These are phyloP conservation scores for Macaca fascicularis DNA, from an alignment of 2,113 vertebrate species.

Conservation along the genomic window T2T-MFA8v1.1 NC_088380.1:150522501-150523000, in stretches of 20 bases:
- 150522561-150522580: conserved; percentile 62
- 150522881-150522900: background rate
- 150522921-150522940: background rate
- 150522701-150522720: conserved; percentile 24
- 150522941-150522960: background rate
- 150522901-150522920: background rate
- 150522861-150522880: background rate
- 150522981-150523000: background rate
- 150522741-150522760: conserved; percentile 25
- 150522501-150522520: conserved; percentile 59
- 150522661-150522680: conserved; percentile 51
- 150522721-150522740: conserved; percentile 19
- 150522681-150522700: conserved; percentile 30
- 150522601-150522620: conserved; percentile 47
- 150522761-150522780: background rate
- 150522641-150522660: conserved; percentile 66
- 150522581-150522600: conserved; percentile 47
- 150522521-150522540: conserved; percentile 66
- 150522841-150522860: background rate
- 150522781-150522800: background rate
- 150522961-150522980: background rate
- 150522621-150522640: conserved; percentile 47
- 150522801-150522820: background rate
- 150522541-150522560: conserved; percentile 68
- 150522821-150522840: background rate